Percentiles rank a stretch among this genome's conserved stretches.
phyloP scores from a whole-genome alignment of 1,140 invertebrate genomes.

The Saccostrea echinata region DNA sequence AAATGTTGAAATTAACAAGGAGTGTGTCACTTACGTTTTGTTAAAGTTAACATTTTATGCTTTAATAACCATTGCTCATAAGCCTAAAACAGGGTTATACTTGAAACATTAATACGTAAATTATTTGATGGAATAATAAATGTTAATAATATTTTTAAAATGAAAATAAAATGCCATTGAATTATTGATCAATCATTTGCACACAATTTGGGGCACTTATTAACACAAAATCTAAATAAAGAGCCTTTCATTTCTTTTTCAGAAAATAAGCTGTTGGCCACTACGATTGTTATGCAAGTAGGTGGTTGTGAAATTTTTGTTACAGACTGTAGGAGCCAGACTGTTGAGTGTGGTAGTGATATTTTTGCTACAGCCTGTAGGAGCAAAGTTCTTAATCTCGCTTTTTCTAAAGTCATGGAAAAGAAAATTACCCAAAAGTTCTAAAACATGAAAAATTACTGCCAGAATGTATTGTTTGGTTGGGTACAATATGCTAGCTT shows the following conservation, averaged over 20 bases:
- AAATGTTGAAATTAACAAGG: not conserved
- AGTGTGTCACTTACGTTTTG: not conserved
- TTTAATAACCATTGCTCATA: not conserved
- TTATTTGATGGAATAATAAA: not conserved
- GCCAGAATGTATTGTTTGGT: not conserved
- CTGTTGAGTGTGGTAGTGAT: slow-evolving; percentile 19
- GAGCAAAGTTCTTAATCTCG: not conserved
- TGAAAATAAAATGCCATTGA: not conserved
- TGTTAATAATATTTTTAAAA: not conserved
- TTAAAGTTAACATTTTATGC: not conserved
- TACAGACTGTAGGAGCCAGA: slow-evolving; percentile 32
- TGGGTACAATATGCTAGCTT: too few relatives aligned
- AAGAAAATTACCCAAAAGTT: not conserved
- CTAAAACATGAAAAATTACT: not conserved
- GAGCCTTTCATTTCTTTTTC: slow-evolving; percentile 57
- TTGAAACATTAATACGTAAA: not conserved
- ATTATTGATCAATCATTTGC: slow-evolving; percentile 13
- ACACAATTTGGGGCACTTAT: slow-evolving; percentile 24
- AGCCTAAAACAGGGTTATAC: not conserved
- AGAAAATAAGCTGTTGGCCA: slow-evolving; percentile 60
- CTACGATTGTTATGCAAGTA: slow-evolving; percentile 59
- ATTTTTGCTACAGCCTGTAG: slow-evolving; percentile 30
- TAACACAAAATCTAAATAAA: slow-evolving; percentile 37
- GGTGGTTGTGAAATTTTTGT: slow-evolving; percentile 50
- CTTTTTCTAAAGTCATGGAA: not conserved